These are phyloP conservation scores for Drosophila orosa DNA, from an alignment of 1,140 invertebrate species.

Conservation along the genomic window DNA sequence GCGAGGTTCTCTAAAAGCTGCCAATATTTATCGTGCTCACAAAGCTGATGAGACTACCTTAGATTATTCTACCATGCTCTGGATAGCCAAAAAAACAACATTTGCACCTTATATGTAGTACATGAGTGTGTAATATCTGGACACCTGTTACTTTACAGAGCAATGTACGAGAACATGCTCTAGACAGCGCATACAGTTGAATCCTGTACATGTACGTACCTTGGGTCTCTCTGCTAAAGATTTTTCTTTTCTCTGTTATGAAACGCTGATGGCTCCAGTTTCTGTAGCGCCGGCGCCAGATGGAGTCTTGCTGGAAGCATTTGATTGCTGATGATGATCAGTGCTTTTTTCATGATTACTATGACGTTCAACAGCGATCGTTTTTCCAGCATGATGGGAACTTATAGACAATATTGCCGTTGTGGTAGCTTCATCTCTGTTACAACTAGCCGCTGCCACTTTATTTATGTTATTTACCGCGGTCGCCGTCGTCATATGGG, in stretches of 20 bases:
- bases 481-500: slow-evolving; percentile 37
- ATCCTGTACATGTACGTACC: too few species aligned
- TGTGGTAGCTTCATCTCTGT: slow-evolving; percentile 4
- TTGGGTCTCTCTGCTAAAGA: neutral
- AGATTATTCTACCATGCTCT: too few species aligned
- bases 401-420: slow-evolving; percentile 19
- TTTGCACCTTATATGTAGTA: too few species aligned
- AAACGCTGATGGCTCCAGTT: slow-evolving; percentile 78
- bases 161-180: neutral
- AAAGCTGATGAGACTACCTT: too few species aligned
- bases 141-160: neutral
- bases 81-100: too few species aligned
- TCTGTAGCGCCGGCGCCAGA: slow-evolving; percentile 58
- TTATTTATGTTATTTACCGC: neutral
- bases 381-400: slow-evolving; percentile 27
- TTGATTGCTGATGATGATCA: slow-evolving; percentile 33
- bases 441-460: slow-evolving; percentile 12
- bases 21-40: too few species aligned
- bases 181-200: neutral
- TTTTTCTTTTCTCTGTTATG: slow-evolving; percentile 58
- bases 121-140: too few species aligned
- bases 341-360: slow-evolving; percentile 10
- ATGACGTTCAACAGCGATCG: slow-evolving; percentile 32
- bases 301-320: slow-evolving; percentile 25
- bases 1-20: too few species aligned